Conservation (phyloP, 1,140 invertebrate species). For the Anastrepha ludens region DNA sequence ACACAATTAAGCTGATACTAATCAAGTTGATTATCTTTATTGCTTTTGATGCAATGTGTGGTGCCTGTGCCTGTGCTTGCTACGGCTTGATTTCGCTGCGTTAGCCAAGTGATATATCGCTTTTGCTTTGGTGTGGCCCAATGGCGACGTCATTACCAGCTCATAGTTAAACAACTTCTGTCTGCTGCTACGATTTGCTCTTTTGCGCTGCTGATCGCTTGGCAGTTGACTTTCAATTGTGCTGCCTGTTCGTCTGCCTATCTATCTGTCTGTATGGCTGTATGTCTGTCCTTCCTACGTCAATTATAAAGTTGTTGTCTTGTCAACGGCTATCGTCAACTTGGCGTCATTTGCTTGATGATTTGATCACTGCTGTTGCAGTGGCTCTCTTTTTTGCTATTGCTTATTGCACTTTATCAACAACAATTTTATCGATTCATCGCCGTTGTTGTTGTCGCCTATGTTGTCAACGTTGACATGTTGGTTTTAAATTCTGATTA, state of each 20-base stretch:
- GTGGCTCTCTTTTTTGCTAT: not conserved
- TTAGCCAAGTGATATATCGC: not conserved
- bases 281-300: not conserved
- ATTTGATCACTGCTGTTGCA: constrained; percentile 3
- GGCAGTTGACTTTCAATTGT: not conserved
- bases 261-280: not conserved
- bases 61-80: not conserved
- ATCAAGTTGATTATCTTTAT: constrained; percentile 23
- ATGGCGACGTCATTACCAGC: not conserved
- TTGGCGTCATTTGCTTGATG: constrained; percentile 47
- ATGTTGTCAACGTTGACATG: not conserved
- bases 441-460: not conserved
- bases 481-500: constrained; percentile 49
- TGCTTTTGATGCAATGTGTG: not conserved
- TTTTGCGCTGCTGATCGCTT: not conserved
- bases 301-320: constrained; percentile 51
- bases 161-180: constrained; percentile 17
- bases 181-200: not conserved
- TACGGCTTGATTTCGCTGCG: not conserved
- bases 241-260: not conserved
- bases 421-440: constrained; percentile 35
- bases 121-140: not conserved
- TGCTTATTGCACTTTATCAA: not conserved
- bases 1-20: not conserved
- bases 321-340: constrained; percentile 34